Evolutionary conservation across 2,797 vertebrate species (phyloP).

Genomic region (Craterocephalus amniculus): DNA sequence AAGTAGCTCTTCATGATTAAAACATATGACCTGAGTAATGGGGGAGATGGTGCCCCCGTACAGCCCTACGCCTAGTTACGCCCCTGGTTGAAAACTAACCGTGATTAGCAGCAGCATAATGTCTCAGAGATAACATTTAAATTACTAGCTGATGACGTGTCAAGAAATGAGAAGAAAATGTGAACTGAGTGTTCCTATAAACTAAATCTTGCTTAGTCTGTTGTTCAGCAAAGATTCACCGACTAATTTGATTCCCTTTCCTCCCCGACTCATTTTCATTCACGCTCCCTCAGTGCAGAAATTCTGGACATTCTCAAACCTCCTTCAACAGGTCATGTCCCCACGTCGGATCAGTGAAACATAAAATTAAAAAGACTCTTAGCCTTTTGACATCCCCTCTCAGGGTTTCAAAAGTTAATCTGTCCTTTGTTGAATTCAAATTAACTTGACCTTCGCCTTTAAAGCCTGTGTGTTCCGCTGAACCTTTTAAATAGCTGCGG

Average conservation of each 20-base stretch:
- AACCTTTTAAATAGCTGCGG: conserved; percentile 54
- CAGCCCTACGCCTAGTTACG: not conserved
- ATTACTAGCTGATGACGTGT: not conserved
- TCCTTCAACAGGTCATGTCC: conserved; percentile 57
- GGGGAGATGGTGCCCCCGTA: not conserved
- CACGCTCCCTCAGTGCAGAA: not conserved
- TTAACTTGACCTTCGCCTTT: conserved; percentile 67
- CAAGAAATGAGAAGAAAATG: not conserved
- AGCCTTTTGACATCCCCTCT: conserved; percentile 57
- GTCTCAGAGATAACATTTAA: not conserved
- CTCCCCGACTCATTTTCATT: not conserved
- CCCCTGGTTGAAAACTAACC: not conserved
- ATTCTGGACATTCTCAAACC: conserved; percentile 18
- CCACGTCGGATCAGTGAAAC: conserved; percentile 54
- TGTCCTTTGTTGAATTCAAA: conserved; percentile 67
- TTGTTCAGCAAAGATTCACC: conserved; percentile 13
- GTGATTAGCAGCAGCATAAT: not conserved
- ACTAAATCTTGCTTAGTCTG: conserved; percentile 2
- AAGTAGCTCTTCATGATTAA: not conserved
- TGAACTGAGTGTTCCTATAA: not conserved
- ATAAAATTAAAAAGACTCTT: conserved; percentile 72
- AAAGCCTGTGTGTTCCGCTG: conserved; percentile 18
- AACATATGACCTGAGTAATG: too few relatives aligned
- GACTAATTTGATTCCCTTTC: not conserved
- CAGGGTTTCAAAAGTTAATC: conserved; percentile 68